Percentiles rank a stretch among this genome's conserved stretches.
Evolutionary conservation across 2,888 invertebrate species (phyloP).

Genomic region (Trissoscelio sp.): DNA sequence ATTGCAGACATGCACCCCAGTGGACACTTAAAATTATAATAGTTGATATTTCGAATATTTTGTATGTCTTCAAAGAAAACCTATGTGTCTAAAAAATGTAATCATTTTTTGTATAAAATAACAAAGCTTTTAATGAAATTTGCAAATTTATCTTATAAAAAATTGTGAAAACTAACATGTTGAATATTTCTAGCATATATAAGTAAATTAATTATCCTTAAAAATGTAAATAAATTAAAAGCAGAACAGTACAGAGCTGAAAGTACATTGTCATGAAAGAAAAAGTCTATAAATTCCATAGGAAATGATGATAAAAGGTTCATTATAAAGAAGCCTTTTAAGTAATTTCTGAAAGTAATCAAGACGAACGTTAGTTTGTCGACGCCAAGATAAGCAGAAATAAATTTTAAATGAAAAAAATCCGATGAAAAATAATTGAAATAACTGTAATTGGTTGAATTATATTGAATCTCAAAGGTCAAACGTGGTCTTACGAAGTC

Average conservation of each 20-base stretch:
- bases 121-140: conserved; percentile 2
- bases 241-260: conserved; percentile 72
- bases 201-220: conserved; percentile 78
- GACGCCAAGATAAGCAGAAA: no score
- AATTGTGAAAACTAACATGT: conserved; percentile 72
- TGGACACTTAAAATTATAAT: conserved; percentile 74
- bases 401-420: no score
- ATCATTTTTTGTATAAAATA: neutral
- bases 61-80: conserved; percentile 73
- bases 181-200: conserved; percentile 76
- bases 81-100: conserved; percentile 73
- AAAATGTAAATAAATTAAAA: conserved; percentile 77
- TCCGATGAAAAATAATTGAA: no score
- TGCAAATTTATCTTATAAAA: neutral
- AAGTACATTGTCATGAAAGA: conserved; percentile 42
- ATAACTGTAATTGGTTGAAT: neutral
- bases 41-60: conserved; percentile 73
- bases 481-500: conserved; percentile 70
- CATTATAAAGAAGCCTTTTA: conserved; percentile 76
- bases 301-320: conserved; percentile 79
- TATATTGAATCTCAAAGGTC: no score
- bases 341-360: conserved; percentile 32
- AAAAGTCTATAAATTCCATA: conserved; percentile 71
- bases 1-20: conserved; percentile 80
- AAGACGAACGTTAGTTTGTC: no score